phyloP scores from a whole-genome alignment of 2,888 invertebrate genomes.

The Arrhopalites spinosus region DNA sequence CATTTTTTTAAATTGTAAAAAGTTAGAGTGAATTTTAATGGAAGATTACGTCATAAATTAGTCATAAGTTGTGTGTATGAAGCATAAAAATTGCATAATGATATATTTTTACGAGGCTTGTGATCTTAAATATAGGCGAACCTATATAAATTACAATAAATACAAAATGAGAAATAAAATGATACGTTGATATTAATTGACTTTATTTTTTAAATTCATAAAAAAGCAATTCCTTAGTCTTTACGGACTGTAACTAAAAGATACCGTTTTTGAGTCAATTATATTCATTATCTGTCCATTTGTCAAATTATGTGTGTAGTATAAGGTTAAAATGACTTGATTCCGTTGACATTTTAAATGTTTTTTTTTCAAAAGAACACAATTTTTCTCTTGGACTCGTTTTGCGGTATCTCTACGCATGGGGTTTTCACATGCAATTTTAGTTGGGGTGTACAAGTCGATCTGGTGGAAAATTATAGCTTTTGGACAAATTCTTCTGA shows the following conservation, averaged over 20 bases:
- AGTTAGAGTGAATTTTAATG: too few species aligned
- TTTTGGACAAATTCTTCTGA: constrained; percentile 9
- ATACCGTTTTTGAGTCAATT: too few species aligned
- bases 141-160: neutral
- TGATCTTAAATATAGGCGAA: neutral
- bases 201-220: neutral
- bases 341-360: too few species aligned
- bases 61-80: neutral
- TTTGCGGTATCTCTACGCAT: neutral
- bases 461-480: constrained; percentile 38
- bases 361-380: too few species aligned
- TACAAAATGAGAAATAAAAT: neutral
- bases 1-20: too few species aligned
- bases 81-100: neutral
- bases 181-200: too few species aligned
- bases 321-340: too few species aligned
- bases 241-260: neutral
- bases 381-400: neutral
- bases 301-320: too few species aligned
- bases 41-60: too few species aligned
- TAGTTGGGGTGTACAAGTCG: constrained; percentile 31
- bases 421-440: constrained; percentile 38
- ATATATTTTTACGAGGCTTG: too few species aligned
- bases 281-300: too few species aligned
- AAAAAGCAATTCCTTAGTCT: neutral